These are phyloP conservation scores for Atopsyche davidsoni DNA, from an alignment of 1,140 invertebrate genomes.

Conservation along the genomic window DNA sequence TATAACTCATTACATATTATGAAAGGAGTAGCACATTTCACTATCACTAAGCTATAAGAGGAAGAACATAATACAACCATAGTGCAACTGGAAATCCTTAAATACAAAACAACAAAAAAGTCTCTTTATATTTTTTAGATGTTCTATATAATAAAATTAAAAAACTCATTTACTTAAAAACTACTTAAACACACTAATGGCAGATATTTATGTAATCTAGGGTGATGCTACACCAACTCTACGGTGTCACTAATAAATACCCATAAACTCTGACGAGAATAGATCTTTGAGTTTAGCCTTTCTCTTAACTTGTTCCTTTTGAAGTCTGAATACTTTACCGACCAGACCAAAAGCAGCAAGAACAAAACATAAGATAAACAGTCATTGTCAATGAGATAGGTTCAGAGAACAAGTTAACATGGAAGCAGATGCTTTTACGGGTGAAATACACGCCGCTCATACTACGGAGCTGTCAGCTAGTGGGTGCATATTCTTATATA, in stretches of 20 bases:
- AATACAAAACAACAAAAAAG: too few species aligned
- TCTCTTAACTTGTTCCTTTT: slow-evolving; percentile 63
- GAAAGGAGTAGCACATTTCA: too few species aligned
- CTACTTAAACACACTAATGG: not conserved
- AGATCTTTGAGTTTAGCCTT: slow-evolving; percentile 71
- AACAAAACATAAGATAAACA: slow-evolving; percentile 44
- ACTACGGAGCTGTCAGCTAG: too few species aligned
- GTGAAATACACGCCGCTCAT: too few species aligned
- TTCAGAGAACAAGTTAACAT: not conserved
- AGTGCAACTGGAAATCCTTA: too few species aligned
- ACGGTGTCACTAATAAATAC: slow-evolving; percentile 36
- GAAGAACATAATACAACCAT: too few species aligned
- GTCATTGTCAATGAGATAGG: slow-evolving; percentile 2
- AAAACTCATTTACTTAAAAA: not conserved
- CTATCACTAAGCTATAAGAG: too few species aligned
- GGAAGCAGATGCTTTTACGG: not conserved
- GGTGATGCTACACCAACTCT: not conserved
- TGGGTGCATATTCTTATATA: too few species aligned
- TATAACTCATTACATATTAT: too few species aligned
- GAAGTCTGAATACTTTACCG: slow-evolving; percentile 63
- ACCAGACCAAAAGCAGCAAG: slow-evolving; percentile 54
- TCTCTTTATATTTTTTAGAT: too few species aligned
- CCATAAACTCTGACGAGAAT: slow-evolving; percentile 66
- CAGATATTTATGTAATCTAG: not conserved
- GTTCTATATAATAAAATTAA: not conserved